Evolutionary conservation across 2,797 vertebrate species (phyloP).

Genomic region (Typhlichthys eigenmanni): DNA sequence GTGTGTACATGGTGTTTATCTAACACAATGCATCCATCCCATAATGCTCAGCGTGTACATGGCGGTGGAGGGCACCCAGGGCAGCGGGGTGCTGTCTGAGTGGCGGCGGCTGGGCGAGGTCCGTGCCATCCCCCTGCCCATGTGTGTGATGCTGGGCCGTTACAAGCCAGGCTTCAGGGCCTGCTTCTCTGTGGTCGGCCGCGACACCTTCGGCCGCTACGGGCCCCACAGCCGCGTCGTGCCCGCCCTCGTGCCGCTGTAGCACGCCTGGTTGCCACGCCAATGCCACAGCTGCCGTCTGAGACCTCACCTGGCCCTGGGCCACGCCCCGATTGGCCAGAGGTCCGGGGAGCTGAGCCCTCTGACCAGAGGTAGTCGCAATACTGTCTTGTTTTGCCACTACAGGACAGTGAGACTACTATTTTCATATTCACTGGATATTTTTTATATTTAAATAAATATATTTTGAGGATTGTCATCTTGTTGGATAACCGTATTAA

Average conservation of each 20-base stretch:
- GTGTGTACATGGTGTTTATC: not conserved
- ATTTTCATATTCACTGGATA: too few species aligned
- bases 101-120: constrained; percentile 60
- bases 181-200: constrained; percentile 66
- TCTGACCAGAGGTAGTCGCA: too few species aligned
- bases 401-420: too few species aligned
- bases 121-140: constrained; percentile 64
- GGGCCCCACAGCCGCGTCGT: constrained; percentile 61
- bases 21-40: not conserved
- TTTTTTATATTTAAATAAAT: too few species aligned
- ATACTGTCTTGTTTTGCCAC: too few species aligned
- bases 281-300: too few species aligned
- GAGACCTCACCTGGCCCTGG: too few species aligned
- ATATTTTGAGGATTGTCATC: too few species aligned
- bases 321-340: too few species aligned
- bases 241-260: constrained; percentile 29
- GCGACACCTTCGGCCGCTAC: constrained; percentile 58
- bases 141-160: constrained; percentile 60
- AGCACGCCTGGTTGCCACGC: too few species aligned
- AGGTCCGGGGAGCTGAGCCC: too few species aligned
- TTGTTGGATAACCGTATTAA: too few species aligned
- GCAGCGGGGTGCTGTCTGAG: constrained; percentile 36
- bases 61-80: constrained; percentile 51
- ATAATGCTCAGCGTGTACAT: constrained; percentile 48
- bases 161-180: constrained; percentile 57